These are phyloP conservation scores for Odontocolon sp. DNA, from an alignment of 2,888 invertebrate species.

Conservation along the genomic window DNA sequence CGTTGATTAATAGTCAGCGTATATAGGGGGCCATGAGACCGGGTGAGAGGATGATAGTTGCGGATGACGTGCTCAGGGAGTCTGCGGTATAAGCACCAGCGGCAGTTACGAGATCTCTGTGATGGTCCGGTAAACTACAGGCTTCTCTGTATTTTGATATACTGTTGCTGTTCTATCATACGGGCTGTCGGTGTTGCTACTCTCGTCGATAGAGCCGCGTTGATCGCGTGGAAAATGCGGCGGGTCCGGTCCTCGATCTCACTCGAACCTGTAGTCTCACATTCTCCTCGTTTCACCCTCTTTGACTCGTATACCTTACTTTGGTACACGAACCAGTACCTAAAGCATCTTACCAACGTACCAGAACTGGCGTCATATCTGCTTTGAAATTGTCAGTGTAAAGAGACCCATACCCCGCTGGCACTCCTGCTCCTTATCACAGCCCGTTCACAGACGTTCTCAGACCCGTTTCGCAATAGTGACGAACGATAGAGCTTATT, in stretches of 20 bases:
- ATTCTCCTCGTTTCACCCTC: background rate
- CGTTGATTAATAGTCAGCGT: background rate
- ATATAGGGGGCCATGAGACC: no score
- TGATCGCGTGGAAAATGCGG: slow-evolving; percentile 65
- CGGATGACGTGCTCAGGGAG: no score
- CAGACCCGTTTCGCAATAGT: background rate
- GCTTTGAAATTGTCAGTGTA: background rate
- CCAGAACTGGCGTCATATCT: background rate
- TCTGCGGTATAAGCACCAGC: no score
- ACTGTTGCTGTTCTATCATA: background rate
- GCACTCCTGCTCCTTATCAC: background rate
- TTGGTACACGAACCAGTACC: background rate
- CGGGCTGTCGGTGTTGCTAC: background rate
- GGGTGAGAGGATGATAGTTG: no score
- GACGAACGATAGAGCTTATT: background rate
- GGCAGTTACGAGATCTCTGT: background rate
- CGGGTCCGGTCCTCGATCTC: slow-evolving; percentile 42
- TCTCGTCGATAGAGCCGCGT: background rate
- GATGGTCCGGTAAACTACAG: slow-evolving; percentile 5
- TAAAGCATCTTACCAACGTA: background rate
- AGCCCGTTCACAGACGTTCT: background rate
- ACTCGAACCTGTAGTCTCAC: background rate
- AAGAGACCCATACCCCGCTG: background rate
- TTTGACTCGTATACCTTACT: background rate
- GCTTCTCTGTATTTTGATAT: background rate